Base-by-base conservation (phyloP, 2,888 invertebrate species). In the Drosophila maculinotata region DNA sequence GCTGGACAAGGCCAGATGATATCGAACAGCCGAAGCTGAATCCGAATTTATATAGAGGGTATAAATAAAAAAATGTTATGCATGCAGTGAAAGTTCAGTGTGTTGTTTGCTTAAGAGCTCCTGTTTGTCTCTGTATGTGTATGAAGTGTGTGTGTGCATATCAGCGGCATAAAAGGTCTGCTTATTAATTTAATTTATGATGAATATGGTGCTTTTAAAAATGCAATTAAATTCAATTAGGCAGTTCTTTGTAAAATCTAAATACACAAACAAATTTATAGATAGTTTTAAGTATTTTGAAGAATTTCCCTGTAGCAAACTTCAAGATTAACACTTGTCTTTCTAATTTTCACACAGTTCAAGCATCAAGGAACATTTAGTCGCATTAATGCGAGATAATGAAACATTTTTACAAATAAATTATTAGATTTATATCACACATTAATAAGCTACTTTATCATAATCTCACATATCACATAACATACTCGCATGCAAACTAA, bases 81-180 rank as follows among this genome's bases (percentile, higher is more conserved):
- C 31, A 17, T 15, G 12, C 14, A 14, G 25, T 53, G 31, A 20
- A 35, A 17, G 9, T 30, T 36, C 15, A 31, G 31, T 7, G 12
- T 14, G 9, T 15, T 42, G 23, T 48, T 69, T 52, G 20, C 31
- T 42, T 31, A 52, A 36, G 26, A 15, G 4, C 38, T 31, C 5
- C 12, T 26, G 3, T 1, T 4, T 28, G n/a, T 35, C 1, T 25
- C 15, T 36, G 2, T n/a, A 1, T 2, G 28, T 41, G 5, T 45
- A 12, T 20, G 6, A 2, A 12, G 38, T 15, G 23, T 14, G 8
- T 30, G 8, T 14, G 17, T 14, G 39, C 25, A 41, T 26, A 39
- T 20, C 52, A 17, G 31, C 12, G 17, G 14, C 23, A 42, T 33
- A n/a, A 23, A 44, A 42, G 35, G 6, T 23, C 5, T 8, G 28